Evolutionary conservation across 2,797 vertebrate genomes (phyloP).

Genomic region (Gobionotothen gibberifrons): DNA sequence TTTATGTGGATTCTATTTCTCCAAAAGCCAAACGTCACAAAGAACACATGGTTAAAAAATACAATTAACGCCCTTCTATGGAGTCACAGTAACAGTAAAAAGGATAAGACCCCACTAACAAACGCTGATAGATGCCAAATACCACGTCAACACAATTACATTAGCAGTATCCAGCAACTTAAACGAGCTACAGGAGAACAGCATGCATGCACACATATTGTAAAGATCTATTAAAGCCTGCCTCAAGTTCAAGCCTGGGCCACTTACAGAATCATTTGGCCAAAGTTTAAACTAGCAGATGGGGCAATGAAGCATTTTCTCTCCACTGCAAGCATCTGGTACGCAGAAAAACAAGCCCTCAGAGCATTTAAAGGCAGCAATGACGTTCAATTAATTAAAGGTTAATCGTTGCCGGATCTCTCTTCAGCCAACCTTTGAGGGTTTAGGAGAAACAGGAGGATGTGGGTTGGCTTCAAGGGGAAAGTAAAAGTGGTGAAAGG

Average conservation of each 20-base stretch:
- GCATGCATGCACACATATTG: conserved; percentile 20
- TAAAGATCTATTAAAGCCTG: conserved; percentile 61
- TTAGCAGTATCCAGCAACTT: conserved; percentile 27
- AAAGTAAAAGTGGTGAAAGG: conserved; percentile 1
- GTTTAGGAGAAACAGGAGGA: conserved; percentile 45
- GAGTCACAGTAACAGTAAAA: conserved; percentile 12
- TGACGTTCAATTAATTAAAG: conserved; percentile 74
- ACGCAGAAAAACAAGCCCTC: conserved; percentile 61
- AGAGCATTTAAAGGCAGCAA: conserved; percentile 49
- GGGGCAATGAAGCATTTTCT: conserved; percentile 46
- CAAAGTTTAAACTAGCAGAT: conserved; percentile 46
- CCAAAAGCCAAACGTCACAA: conserved; percentile 6
- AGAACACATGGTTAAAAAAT: conserved; percentile 18
- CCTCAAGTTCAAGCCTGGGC: conserved; percentile 61
- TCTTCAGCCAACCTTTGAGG: conserved; percentile 37
- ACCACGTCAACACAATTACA: conserved; percentile 58
- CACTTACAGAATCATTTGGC: conserved; percentile 65
- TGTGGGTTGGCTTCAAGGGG: conserved; percentile 10
- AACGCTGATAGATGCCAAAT: conserved; percentile 26
- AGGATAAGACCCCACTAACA: conserved; percentile 12
- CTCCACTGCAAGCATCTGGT: conserved; percentile 69
- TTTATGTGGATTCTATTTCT: conserved; percentile 5
- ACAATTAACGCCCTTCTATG: conserved; percentile 5
- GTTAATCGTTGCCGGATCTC: conserved; percentile 70
- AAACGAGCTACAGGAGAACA: conserved; percentile 36